Percentiles rank a stretch among this genome's conserved stretches.
Conservation (phyloP, 2,888 invertebrate genomes). For the Drosophila anceps region DNA sequence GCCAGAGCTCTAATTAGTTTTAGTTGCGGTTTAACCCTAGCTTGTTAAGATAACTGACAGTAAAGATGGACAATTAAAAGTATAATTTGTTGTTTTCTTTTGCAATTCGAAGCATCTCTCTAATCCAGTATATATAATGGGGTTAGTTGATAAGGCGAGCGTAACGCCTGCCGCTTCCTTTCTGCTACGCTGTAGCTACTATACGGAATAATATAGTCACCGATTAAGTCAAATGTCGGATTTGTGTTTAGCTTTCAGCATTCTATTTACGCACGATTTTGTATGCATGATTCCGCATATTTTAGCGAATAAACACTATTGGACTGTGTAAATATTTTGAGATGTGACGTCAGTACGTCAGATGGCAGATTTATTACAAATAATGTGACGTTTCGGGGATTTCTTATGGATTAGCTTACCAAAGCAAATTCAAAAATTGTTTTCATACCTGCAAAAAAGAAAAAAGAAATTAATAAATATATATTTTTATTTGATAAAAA, state of each 20-base stretch:
- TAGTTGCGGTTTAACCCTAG: slow-evolving; percentile 23
- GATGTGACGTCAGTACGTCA: neutral
- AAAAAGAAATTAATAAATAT: neutral
- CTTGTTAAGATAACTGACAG: slow-evolving; percentile 26
- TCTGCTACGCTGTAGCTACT: neutral
- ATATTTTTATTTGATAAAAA: no score
- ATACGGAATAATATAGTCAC: neutral
- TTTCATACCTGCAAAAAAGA: slow-evolving; percentile 33
- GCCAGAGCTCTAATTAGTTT: slow-evolving; percentile 64
- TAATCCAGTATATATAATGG: neutral
- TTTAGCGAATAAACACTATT: neutral
- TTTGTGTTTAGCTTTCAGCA: neutral
- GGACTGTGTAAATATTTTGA: slow-evolving; percentile 27
- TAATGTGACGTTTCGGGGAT: neutral
- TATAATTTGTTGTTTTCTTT: neutral
- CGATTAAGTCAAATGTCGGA: neutral
- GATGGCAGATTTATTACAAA: neutral
- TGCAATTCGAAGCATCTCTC: neutral
- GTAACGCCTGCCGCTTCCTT: neutral
- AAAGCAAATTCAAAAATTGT: slow-evolving; percentile 8
- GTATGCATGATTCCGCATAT: slow-evolving; percentile 15
- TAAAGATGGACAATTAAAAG: slow-evolving; percentile 23
- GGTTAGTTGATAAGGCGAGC: neutral
- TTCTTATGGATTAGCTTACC: slow-evolving; percentile 24
- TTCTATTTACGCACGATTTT: neutral